Base-by-base conservation (phyloP, 2,113 vertebrate genomes). In the Arvicanthis niloticus region DNA sequence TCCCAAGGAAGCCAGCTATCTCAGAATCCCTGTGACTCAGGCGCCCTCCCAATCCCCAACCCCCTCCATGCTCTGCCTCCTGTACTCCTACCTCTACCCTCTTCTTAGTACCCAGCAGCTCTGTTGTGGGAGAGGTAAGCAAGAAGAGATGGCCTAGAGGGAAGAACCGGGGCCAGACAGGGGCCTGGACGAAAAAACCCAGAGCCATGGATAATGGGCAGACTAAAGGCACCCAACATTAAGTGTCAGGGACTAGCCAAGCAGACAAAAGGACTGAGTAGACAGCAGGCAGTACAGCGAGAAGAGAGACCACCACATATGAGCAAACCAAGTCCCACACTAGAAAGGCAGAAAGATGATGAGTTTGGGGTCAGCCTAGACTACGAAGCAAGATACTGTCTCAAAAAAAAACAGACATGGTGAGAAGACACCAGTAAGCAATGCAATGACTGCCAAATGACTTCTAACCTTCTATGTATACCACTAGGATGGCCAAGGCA, bases 181-280 rank as follows among this genome's bases (percentile, higher is more conserved):
- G 53, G 22, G 45, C n/a, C n/a, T 4, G 12, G 37, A 45, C 72
- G 16, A 31, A 31, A 1, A 1, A 5, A 42, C 42, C 12, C 68
- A n/a, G 48, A 3, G 3, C 2, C 56, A 15, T 17, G 3, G 42
- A 29, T 11, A 45, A 8, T 9, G 12, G 26, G n/a, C 16, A 51
- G 62, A 22, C 29, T 4, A 19, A 13, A 75, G 65, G 19, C 1
- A 1, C 31, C 29, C 34, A 21, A 12, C 3, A n/a, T 24, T 4
- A 12, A 22, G n/a, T 5, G 1, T 9, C 12, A 19, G 26, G 37
- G 26, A n/a, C 65, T 60, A 13, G 80, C 80, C 80, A 58, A 37
- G 53, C 10, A 3, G 56, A 26, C 40, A 45, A 48, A 7, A 21
- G 31, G 6, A 4, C n/a, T 15, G 1, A 1, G 31, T 3, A 15